Evolutionary conservation across 2,888 invertebrate genomes (phyloP).

Genomic region (Amphipoea lucens): DNA sequence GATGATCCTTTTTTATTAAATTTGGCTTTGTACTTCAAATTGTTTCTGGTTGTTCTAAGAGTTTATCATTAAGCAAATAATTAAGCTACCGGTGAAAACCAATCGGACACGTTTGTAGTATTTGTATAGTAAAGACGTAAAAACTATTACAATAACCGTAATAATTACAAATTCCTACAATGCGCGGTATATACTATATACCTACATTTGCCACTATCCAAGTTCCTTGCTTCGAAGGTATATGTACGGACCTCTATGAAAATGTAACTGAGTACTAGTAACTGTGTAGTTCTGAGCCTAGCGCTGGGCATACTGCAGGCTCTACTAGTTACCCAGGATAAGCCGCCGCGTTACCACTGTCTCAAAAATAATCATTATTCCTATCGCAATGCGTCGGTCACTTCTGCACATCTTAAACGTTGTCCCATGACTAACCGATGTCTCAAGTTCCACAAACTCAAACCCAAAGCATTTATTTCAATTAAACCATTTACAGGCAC

Average conservation of each 20-base stretch:
- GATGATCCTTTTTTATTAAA: background rate
- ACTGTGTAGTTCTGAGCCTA: background rate
- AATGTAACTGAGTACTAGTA: too few relatives aligned
- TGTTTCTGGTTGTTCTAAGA: background rate
- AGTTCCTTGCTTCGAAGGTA: background rate
- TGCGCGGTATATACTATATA: background rate
- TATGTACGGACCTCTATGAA: background rate
- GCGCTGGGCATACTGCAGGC: background rate
- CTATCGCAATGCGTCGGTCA: background rate
- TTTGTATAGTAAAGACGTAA: background rate
- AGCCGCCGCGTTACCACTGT: too few relatives aligned
- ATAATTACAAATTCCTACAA: background rate
- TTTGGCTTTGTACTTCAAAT: background rate
- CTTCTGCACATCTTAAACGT: background rate
- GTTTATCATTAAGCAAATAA: background rate
- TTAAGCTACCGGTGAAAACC: background rate
- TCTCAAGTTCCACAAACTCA: too few relatives aligned
- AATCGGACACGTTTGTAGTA: background rate
- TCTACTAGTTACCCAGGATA: background rate
- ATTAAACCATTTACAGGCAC: too few relatives aligned
- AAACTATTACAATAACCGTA: constrained; percentile 4
- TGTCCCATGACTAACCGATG: background rate
- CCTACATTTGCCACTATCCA: background rate
- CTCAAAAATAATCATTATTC: background rate
- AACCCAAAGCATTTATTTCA: too few relatives aligned